Evolutionary conservation across 2,113 vertebrate species (phyloP), one percentile per base, ranked within the genome.

Genomic region (Podilymbus podiceps): DNA sequence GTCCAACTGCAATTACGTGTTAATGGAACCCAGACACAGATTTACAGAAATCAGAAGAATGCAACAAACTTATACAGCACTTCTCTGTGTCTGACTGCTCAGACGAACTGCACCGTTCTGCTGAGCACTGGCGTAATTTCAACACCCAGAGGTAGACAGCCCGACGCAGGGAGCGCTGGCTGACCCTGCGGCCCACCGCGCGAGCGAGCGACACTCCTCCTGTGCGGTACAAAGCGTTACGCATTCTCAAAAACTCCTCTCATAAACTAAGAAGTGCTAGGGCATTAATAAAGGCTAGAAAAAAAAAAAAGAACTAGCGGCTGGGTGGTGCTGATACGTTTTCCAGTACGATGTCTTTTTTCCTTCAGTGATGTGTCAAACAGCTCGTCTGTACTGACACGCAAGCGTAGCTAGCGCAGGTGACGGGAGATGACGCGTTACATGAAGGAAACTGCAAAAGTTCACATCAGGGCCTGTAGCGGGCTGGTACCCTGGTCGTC

Each of bases 21-120:
- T 94, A 96, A 94, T 80, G 74, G 78, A 91, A 92, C 58, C 93
- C 91, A 96, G 95, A 91, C 91, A 50, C 4, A 42, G 89, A 95
- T 89, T 91, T 93, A 88, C 18, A 83, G 78, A 91, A 93, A 85
- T 93, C 55, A 94, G 75, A 92, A 84, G 46, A 90, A 85, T 2
- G 1, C 18, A 90, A 81, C 67, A 88, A 88, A 79, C 63, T 77
- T 40, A 14, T 1, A 73, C 58, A 58, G 85, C 23, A 40, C 52
- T 89, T 92, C 71, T 77, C 74, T 67, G 52, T 47, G 78, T 53
- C 80, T 42, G 52, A 81, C 56, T 68, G 58, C 78, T 60, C 71
- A 62, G 63, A 83, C 0, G 71, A 89, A 88, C 76, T 86, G 71
- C 84, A 82, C 21, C 30, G 58, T 71, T 83, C 74, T 69, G 81